Base-by-base conservation (phyloP, 2,113 vertebrate species). In the Centropristis striata region DNA sequence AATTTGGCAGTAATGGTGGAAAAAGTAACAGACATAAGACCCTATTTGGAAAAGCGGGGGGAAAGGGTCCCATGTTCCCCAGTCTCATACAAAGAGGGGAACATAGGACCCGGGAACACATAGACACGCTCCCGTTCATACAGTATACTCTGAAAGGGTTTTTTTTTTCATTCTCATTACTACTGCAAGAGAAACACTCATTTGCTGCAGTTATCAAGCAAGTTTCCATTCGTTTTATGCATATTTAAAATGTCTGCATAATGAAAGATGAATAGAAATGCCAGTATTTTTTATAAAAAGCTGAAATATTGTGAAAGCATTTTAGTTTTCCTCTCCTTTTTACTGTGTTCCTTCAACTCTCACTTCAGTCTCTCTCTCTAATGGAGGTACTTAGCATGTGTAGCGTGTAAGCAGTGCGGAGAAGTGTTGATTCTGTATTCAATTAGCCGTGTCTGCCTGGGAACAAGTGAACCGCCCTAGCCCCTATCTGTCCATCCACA, bases 321-420 rank as follows among this genome's bases (percentile, higher is more conserved):
- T 85, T 76, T 21, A 42, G 59, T 60, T 72, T 77, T 14, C 21
- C 44, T 71, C 23, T 75, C 44, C 44, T 59, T 51, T 32, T 71
- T 51, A 59, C 57, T 55, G 27, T 64, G 57, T 50, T 70, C 36
- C 20, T 75, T 67, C 50, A 49, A 3, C 64, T 53, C 55, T 21
- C 75, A 60, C 53, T 60, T 14, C 68, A 73, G 5, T 54, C 36
- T 21, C 74, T 21, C 55, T 41, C 64, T 73, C 28, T 70, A 72
- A 84, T 71, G 82, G 71, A 89, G 86, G 63, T 89, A 90, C 89
- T 93, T 88, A 90, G 83, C 87, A 93, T 92, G 92, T 88, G 92
- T 44, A 41, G 75, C 58, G 80, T 86, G 88, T 93, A 47, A 86
- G 90, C 84, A 87, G 83, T 90, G 92, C 86, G 25, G 91, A 84